A percentile compares a stretch with the other conserved stretches of the same genome.
Conservation (phyloP, 2,888 invertebrate genomes). For the Seira musarum region DNA sequence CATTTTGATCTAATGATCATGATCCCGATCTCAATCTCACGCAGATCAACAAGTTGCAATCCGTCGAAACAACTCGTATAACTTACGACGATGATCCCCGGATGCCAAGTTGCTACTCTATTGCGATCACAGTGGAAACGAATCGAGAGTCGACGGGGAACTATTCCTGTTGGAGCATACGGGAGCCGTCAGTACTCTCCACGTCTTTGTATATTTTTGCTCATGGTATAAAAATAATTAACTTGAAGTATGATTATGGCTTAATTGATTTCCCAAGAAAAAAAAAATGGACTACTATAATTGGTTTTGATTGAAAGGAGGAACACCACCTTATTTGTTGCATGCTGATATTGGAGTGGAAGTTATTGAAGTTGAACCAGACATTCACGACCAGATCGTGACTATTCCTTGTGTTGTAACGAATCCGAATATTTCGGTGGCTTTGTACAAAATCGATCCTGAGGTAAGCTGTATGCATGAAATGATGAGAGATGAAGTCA, state of each 20-base stretch:
- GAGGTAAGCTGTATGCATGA: conserved; percentile 42
- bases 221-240: conserved; percentile 47
- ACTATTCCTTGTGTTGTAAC: conserved; percentile 61
- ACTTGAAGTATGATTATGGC: background rate
- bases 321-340: conserved; percentile 58
- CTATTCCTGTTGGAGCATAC: conserved; percentile 57
- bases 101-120: conserved; percentile 55
- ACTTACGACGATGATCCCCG: conserved; percentile 28
- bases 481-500: no score
- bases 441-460: conserved; percentile 57
- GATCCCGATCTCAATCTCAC: no score
- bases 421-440: conserved; percentile 62
- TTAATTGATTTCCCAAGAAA: conserved; percentile 13
- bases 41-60: conserved; percentile 57
- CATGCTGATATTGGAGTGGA: conserved; percentile 57
- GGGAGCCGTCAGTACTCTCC: conserved; percentile 28
- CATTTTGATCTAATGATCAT: no score
- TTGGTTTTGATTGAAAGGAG: conserved; percentile 46
- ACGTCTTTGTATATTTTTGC: conserved; percentile 59
- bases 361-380: conserved; percentile 52
- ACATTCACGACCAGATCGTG: conserved; percentile 30
- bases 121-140: conserved; percentile 50
- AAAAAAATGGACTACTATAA: background rate
- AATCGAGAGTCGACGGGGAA: conserved; percentile 60
- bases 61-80: conserved; percentile 52